Evolutionary conservation across 1,140 invertebrate genomes (phyloP), one percentile per base, ranked within the genome.

Genomic region (Bombus waltoni): DNA sequence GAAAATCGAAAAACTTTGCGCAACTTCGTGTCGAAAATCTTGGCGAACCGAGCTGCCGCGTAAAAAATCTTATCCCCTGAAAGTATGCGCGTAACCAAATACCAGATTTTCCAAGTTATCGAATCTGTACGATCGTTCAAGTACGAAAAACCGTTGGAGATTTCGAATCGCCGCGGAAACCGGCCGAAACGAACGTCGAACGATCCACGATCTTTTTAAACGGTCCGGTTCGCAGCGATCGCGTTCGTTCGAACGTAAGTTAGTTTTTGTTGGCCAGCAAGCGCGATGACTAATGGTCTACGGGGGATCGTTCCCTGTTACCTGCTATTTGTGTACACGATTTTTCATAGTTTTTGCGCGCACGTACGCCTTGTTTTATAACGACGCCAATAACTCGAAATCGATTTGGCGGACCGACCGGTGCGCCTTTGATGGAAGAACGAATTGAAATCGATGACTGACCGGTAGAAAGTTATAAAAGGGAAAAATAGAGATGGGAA

Each of bases 321-420:
- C 88, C 74, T 53, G 47, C 81, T 79, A 65, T 73, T 90, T 81
- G 89, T 88, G 87, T 89, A 81, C 83, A 77, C 91, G 77, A 92
- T 92, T 92, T 92, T 92, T 87, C 90, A 92, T 80, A 83, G 89
- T 87, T 92, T 91, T 91, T 87, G 75, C 81, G 74, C 84, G 72
- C 85, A 68, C 74, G 32, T 53, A 28, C 77, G 73, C 82, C 65
- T 88, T 86, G 86, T 88, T 91, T 85, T 81, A 32, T 78, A 84
- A 73, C 85, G 76, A 57, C 25, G 78, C 78, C 78, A 82, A 87
- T 90, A 92, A 90, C 82, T 88, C 74, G 83, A 89, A 90, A 92
- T 91, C 90, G 78, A 92, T 92, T 88, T 72, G 62, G 65, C 81
- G 75, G 62, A 59, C 32, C 66, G 84, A 32, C 32, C 44, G 65